Evolutionary conservation across 2,113 vertebrate species (phyloP).

Genomic region (Tretioscincus oriximinensis): DNA sequence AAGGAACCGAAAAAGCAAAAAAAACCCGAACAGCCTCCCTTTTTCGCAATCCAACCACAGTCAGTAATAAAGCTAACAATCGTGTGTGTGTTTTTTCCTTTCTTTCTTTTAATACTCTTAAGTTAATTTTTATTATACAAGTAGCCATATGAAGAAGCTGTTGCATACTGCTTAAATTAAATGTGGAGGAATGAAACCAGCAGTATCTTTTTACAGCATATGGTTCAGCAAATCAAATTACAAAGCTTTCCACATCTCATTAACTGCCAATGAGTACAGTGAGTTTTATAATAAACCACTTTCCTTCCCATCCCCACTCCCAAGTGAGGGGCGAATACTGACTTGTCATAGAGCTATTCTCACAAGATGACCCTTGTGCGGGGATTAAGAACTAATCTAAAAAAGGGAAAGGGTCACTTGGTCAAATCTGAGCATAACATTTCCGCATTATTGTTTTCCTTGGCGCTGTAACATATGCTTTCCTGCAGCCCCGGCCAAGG

Average conservation of each 20-base stretch:
- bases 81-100: constrained; percentile 63
- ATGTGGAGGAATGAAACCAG: constrained; percentile 84
- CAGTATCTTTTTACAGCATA: constrained; percentile 82
- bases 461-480: constrained; percentile 77
- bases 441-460: constrained; percentile 79
- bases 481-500: constrained; percentile 69
- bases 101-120: constrained; percentile 73
- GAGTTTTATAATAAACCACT: constrained; percentile 83
- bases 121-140: constrained; percentile 92
- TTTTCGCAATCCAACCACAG: constrained; percentile 85
- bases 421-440: constrained; percentile 80
- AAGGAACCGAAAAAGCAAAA: constrained; percentile 9
- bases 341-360: constrained; percentile 77
- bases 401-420: constrained; percentile 78
- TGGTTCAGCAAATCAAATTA: constrained; percentile 86
- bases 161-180: constrained; percentile 87
- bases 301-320: constrained; percentile 52
- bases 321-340: constrained; percentile 76
- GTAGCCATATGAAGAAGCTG: constrained; percentile 85
- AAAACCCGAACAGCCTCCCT: constrained; percentile 55
- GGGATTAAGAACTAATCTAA: constrained; percentile 82
- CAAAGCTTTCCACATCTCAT: constrained; percentile 87
- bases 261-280: constrained; percentile 84
- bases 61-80: constrained; percentile 90
- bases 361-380: constrained; percentile 74